Conservation (phyloP, 2,888 invertebrate genomes). For the Meteorus colon region DNA sequence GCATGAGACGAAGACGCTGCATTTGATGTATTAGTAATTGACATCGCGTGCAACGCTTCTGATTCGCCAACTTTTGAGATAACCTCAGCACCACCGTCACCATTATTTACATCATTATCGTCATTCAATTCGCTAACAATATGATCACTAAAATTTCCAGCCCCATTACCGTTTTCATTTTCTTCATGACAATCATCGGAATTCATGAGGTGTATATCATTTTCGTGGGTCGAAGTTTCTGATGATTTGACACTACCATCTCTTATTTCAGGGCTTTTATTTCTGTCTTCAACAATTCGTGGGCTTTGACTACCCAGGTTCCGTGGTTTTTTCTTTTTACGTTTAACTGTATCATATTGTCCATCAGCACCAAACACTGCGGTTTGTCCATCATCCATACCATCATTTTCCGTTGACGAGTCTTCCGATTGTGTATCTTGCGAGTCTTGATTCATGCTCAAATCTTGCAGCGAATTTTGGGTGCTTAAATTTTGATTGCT, state of each 20-base stretch:
- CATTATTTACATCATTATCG: conserved; percentile 4
- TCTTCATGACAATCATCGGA: conserved; percentile 29
- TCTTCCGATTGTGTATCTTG: conserved; percentile 74
- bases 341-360: conserved; percentile 87
- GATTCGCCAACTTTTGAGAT: neutral
- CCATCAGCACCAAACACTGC: conserved; percentile 81
- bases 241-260: conserved; percentile 77
- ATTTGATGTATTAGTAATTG: neutral
- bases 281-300: conserved; percentile 76
- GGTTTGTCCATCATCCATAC: conserved; percentile 75
- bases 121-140: neutral
- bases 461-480: conserved; percentile 69
- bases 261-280: conserved; percentile 79
- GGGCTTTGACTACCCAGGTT: conserved; percentile 71
- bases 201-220: conserved; percentile 69
- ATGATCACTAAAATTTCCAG: neutral
- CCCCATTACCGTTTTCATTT: neutral
- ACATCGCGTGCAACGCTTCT: neutral
- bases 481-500: conserved; percentile 67
- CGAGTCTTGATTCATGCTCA: conserved; percentile 64
- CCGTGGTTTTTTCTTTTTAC: conserved; percentile 84
- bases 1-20: conserved; percentile 52
- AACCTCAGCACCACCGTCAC: neutral
- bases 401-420: conserved; percentile 84
- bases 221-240: conserved; percentile 77